A percentile compares a stretch with the other conserved stretches of the same genome.
Evolutionary conservation across 2,113 vertebrate species (phyloP).

Genomic region (Chinchilla lanigera): DNA sequence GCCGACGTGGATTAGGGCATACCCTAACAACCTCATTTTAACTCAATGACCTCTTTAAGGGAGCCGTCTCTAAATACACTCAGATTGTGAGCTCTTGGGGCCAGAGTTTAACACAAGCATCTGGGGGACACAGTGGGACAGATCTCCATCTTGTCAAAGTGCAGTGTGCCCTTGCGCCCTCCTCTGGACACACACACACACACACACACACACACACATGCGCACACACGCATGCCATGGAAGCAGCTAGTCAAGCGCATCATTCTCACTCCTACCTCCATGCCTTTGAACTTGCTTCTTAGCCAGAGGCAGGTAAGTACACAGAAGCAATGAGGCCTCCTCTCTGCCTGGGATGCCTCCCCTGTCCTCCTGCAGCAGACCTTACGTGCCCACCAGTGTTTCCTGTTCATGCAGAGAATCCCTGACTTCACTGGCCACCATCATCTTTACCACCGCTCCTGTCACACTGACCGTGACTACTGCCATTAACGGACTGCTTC

Average conservation of each 20-base stretch:
- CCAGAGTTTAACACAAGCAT: background rate
- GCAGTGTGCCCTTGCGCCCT: background rate
- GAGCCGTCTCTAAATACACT: background rate
- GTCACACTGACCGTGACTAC: background rate
- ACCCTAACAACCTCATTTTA: background rate
- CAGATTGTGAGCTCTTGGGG: background rate
- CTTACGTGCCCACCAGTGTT: background rate
- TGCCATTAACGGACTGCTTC: background rate
- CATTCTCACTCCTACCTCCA: background rate
- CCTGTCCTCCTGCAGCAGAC: background rate
- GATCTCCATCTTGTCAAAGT: background rate
- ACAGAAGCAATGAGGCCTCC: background rate
- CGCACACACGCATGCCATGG: fast-evolving
- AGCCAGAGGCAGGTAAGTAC: background rate
- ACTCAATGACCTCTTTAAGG: background rate
- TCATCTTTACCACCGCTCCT: background rate
- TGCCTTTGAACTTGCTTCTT: background rate
- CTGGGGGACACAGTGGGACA: too few relatives aligned
- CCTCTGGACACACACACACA: too few relatives aligned
- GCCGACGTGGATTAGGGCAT: background rate
- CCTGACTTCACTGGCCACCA: background rate
- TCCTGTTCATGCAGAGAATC: background rate
- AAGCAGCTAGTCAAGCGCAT: background rate
- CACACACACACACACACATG: too few relatives aligned
- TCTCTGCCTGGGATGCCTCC: background rate